Conservation (phyloP, 1,140 invertebrate species). For the Panagrolaimus sp. region DNA sequence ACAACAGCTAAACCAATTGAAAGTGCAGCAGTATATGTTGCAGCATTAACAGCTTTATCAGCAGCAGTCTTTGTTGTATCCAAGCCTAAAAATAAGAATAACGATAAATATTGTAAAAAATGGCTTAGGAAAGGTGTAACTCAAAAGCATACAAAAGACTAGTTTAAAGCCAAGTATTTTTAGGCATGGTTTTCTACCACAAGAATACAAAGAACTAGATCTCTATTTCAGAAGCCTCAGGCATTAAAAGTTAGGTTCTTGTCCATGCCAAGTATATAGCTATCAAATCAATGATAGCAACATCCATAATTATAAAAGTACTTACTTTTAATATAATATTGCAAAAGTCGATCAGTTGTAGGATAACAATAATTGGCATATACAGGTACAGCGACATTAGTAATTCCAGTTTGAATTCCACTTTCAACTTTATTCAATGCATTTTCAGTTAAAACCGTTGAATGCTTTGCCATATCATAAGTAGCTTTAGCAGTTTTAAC, state of each 20-base stretch:
- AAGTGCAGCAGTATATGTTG: constrained; percentile 3
- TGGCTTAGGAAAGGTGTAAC: neutral
- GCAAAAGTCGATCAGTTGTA: neutral
- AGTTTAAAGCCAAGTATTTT: no score
- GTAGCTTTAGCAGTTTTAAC: constrained; percentile 10
- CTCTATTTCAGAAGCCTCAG: no score
- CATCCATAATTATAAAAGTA: neutral
- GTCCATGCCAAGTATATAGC: no score
- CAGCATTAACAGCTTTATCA: neutral
- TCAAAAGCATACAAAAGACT: no score
- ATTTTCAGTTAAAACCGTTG: neutral
- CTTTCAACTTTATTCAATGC: neutral
- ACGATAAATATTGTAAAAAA: neutral
- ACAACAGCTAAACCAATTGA: constrained; percentile 27
- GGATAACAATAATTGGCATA: constrained; percentile 10
- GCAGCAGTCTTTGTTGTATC: neutral
- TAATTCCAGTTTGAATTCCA: neutral
- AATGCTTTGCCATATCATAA: neutral
- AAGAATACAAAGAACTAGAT: no score
- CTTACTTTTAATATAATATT: constrained; percentile 9
- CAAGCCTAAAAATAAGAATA: neutral
- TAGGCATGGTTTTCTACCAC: no score
- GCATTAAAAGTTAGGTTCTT: no score
- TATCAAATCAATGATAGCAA: no score
- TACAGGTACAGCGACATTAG: neutral